These are phyloP conservation scores for Hypotaenidia philippensis DNA, from an alignment of 2,797 vertebrate genomes.

Conservation along the genomic window DNA sequence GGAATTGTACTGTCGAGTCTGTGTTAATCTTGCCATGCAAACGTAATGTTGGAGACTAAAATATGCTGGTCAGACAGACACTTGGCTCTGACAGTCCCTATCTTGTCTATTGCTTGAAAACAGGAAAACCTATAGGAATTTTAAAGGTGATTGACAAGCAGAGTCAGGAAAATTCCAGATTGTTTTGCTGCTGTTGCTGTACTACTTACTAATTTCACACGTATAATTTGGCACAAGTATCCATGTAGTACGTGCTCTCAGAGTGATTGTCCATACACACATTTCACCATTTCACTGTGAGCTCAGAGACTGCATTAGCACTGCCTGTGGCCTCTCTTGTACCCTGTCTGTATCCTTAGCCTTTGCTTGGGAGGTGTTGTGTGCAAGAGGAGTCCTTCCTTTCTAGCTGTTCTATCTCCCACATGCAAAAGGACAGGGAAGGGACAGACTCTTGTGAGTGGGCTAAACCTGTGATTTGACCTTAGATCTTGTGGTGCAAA, in stretches of 20 bases:
- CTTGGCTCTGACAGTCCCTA: background rate
- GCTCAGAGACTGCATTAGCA: background rate
- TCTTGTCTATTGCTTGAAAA: background rate
- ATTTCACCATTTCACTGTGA: background rate
- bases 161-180: background rate
- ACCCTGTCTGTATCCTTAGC: background rate
- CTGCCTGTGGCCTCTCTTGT: background rate
- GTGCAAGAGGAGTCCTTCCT: background rate
- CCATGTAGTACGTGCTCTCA: background rate
- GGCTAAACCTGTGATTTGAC: background rate
- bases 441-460: background rate
- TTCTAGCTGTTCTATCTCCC: background rate
- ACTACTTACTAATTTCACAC: background rate
- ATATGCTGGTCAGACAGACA: background rate
- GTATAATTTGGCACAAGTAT: background rate
- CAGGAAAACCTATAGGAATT: background rate
- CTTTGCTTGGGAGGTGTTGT: background rate
- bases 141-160: background rate
- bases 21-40: background rate
- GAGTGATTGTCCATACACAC: conserved; percentile 2
- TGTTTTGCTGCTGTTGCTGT: background rate
- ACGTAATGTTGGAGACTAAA: background rate
- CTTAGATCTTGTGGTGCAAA: background rate
- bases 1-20: background rate
- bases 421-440: background rate